Conservation (phyloP, 2,888 invertebrate species). For the Dolichopus griseipennis region DNA sequence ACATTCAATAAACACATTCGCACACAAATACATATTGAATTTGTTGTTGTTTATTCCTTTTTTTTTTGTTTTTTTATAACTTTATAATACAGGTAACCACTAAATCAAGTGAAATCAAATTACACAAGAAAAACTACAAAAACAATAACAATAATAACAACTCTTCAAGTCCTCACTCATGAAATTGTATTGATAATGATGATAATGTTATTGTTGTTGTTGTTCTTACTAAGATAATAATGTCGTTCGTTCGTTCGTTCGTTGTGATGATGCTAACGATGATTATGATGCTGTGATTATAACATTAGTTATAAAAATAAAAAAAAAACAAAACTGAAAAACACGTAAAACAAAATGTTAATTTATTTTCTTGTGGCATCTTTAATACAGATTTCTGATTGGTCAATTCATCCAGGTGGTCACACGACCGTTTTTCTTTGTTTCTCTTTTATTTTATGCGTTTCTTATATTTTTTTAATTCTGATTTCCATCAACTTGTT, state of each 20-base stretch:
- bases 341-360: slow-evolving; percentile 2
- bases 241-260: too few species aligned
- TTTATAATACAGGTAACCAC: background rate
- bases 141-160: too few species aligned
- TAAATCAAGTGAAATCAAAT: slow-evolving; percentile 4
- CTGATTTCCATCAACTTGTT: background rate
- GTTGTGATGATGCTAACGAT: background rate
- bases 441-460: background rate
- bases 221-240: background rate
- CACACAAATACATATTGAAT: too few species aligned
- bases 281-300: slow-evolving; percentile 2
- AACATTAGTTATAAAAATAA: background rate
- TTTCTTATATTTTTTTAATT: background rate
- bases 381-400: background rate
- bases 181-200: background rate
- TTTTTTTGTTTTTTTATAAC: too few species aligned
- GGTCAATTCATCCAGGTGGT: slow-evolving; percentile 6
- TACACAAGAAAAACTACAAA: background rate
- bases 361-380: slow-evolving; percentile 6
- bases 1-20: too few species aligned
- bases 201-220: background rate
- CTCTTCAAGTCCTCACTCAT: too few species aligned
- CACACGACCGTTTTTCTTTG: background rate
- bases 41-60: too few species aligned
- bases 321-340: background rate